Percentiles rank a stretch among this genome's conserved stretches.
These are phyloP conservation scores for Protaetia brevitarsis DNA, from an alignment of 1,140 invertebrate genomes.

Conservation along the genomic window DNA sequence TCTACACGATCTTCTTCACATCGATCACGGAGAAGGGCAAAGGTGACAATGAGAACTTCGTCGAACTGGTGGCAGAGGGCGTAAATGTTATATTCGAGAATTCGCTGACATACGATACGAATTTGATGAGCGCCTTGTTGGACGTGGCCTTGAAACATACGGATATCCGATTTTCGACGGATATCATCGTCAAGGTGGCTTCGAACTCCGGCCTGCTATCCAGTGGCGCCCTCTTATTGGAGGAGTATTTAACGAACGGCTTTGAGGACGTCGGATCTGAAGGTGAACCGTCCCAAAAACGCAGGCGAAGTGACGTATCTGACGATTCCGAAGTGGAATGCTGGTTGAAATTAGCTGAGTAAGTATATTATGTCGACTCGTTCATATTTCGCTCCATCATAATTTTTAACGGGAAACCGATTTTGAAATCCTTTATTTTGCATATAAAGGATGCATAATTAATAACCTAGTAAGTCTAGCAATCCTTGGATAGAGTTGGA, in stretches of 20 bases:
- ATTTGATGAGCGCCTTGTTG: constrained; percentile 56
- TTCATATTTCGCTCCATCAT: too few species aligned
- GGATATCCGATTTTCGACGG: constrained; percentile 44
- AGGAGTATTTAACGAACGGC: constrained; percentile 53
- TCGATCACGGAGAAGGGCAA: constrained; percentile 22
- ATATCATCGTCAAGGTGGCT: constrained; percentile 46
- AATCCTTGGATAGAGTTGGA: too few species aligned
- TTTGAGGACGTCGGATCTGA: neutral
- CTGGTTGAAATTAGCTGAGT: constrained; percentile 57
- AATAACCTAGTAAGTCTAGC: too few species aligned
- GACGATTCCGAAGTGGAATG: constrained; percentile 35
- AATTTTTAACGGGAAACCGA: too few species aligned
- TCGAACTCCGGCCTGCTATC: constrained; percentile 49
- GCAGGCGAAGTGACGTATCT: neutral
- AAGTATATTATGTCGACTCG: constrained; percentile 29
- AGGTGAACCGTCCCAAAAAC: neutral
- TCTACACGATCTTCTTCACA: constrained; percentile 29
- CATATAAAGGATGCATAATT: too few species aligned
- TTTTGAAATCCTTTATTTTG: too few species aligned
- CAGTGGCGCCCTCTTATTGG: constrained; percentile 60
- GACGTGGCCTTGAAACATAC: constrained; percentile 52
- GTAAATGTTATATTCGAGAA: constrained; percentile 51
- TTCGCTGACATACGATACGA: constrained; percentile 49
- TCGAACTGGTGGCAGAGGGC: constrained; percentile 43
- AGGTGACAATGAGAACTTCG: constrained; percentile 40